Conservation (phyloP, 2,888 invertebrate species). For the Poecilus cupreus region DNA sequence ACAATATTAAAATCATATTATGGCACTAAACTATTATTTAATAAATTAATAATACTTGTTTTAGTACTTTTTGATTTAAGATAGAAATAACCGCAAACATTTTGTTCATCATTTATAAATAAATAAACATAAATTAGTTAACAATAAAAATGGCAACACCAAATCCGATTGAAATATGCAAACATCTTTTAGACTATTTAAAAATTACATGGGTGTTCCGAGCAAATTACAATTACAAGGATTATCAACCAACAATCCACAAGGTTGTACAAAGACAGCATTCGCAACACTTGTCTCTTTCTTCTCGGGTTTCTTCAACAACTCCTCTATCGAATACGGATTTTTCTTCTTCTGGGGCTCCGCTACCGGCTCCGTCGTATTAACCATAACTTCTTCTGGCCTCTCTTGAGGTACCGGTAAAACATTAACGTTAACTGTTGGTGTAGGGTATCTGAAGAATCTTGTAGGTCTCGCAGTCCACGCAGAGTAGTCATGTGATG, state of each 20-base stretch:
- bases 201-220: constrained; percentile 63
- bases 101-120: not conserved
- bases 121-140: not conserved
- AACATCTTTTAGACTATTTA: not conserved
- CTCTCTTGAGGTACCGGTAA: not conserved
- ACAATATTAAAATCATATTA: too few relatives aligned
- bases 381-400: constrained; percentile 64
- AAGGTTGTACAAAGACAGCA: constrained; percentile 63
- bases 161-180: constrained; percentile 13
- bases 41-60: too few relatives aligned
- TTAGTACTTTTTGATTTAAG: too few relatives aligned
- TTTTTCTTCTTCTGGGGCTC: constrained; percentile 78
- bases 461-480: constrained; percentile 17
- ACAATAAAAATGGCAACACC: not conserved
- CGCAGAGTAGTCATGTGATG: constrained; percentile 60
- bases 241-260: constrained; percentile 63
- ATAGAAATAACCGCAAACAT: too few relatives aligned
- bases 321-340: constrained; percentile 91
- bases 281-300: constrained; percentile 68
- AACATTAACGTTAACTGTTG: not conserved
- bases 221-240: constrained; percentile 58
- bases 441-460: constrained; percentile 35
- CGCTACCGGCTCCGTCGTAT: constrained; percentile 66
- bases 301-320: constrained; percentile 87
- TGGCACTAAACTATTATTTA: too few relatives aligned